These are phyloP conservation scores for Papilio gigon DNA, from an alignment of 2,888 invertebrate species.

Conservation along the genomic window DNA sequence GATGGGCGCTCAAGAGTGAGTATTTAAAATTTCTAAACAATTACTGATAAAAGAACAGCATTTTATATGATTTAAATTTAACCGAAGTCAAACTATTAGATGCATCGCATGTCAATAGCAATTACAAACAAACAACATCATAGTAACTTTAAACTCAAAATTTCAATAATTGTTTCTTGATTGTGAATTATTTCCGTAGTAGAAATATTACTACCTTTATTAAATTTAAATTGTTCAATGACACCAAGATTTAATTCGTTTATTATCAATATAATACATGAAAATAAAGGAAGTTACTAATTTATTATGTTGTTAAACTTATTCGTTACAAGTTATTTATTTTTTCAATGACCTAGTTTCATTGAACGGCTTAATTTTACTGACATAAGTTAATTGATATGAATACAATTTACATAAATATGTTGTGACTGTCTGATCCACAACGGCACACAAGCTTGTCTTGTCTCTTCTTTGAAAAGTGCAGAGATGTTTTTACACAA, in stretches of 20 bases:
- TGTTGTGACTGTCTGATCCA: not conserved
- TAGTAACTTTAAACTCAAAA: not conserved
- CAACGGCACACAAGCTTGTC: not conserved
- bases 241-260: not conserved
- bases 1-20: conserved; percentile 84
- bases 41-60: not conserved
- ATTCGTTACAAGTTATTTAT: conserved; percentile 11
- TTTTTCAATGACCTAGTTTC: conserved; percentile 34
- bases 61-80: not conserved
- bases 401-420: not conserved
- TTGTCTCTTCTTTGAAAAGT: too few species aligned
- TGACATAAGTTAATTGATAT: conserved; percentile 6
- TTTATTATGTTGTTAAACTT: conserved; percentile 1
- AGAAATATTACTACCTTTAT: not conserved
- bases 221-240: not conserved
- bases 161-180: not conserved
- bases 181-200: not conserved
- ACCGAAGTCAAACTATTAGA: not conserved
- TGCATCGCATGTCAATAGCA: not conserved
- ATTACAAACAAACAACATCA: too few species aligned
- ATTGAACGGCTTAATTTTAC: conserved; percentile 20
- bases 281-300: conserved; percentile 7
- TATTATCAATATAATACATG: not conserved
- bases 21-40: conserved; percentile 45
- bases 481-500: too few species aligned